Conservation (phyloP, 2,888 invertebrate genomes). For the Ophion obscuratus region DNA sequence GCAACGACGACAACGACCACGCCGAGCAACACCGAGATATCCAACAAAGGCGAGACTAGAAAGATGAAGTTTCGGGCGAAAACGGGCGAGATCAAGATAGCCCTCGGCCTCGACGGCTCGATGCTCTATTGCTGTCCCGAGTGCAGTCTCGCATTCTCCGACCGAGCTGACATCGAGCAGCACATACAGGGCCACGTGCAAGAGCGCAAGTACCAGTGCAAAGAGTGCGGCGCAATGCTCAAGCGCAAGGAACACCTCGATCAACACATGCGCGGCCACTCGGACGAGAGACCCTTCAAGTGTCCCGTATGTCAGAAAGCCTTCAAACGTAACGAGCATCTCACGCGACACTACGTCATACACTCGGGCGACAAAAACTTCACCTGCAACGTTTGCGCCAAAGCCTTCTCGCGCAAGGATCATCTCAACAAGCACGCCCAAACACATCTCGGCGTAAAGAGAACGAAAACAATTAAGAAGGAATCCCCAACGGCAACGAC, state of each 20-base stretch:
- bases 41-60: constrained; percentile 71
- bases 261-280: constrained; percentile 84
- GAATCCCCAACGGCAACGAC: constrained; percentile 65
- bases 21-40: not conserved
- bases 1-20: not conserved
- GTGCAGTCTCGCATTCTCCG: constrained; percentile 84
- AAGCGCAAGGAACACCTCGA: constrained; percentile 85
- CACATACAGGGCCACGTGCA: constrained; percentile 83
- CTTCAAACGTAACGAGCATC: constrained; percentile 85
- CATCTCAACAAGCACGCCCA: constrained; percentile 85
- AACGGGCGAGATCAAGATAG: constrained; percentile 83
- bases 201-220: constrained; percentile 85
- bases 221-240: constrained; percentile 85
- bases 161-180: constrained; percentile 83
- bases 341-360: constrained; percentile 85
- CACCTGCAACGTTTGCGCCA: constrained; percentile 84
- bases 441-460: constrained; percentile 83
- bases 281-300: constrained; percentile 84
- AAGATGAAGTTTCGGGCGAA: constrained; percentile 83
- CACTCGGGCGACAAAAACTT: constrained; percentile 85
- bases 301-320: constrained; percentile 83
- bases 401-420: constrained; percentile 85
- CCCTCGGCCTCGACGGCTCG: constrained; percentile 82
- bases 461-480: constrained; percentile 77
- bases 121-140: constrained; percentile 84